These are phyloP conservation scores for Paracanthobrama guichenoti DNA, from an alignment of 2,113 vertebrate genomes.

Conservation along the genomic window DNA sequence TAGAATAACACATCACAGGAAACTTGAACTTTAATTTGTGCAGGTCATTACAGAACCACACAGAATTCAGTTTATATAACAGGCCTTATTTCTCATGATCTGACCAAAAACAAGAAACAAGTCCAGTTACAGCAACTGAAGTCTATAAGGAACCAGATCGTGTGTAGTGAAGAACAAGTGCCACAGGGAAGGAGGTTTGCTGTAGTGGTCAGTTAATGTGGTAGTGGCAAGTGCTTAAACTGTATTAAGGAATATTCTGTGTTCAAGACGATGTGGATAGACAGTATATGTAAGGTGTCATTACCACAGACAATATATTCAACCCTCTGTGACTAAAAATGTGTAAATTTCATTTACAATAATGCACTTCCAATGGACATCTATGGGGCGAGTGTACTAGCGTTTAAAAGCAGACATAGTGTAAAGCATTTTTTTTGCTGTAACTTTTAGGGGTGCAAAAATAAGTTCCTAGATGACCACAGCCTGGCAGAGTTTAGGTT, in stretches of 20 bases:
- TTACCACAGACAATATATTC: not conserved
- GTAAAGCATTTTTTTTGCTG: not conserved
- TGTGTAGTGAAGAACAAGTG: slow-evolving; percentile 62
- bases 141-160: slow-evolving; percentile 29
- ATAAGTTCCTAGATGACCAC: no score
- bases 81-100: not conserved
- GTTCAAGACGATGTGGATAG: not conserved
- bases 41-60: not conserved
- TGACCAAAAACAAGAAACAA: not conserved
- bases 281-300: not conserved
- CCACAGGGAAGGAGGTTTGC: slow-evolving; percentile 73
- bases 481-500: no score
- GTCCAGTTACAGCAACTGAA: not conserved
- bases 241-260: not conserved
- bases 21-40: not conserved
- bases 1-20: slow-evolving; percentile 69
- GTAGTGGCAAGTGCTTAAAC: slow-evolving; percentile 62
- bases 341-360: not conserved
- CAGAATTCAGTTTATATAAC: not conserved
- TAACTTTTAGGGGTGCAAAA: no score
- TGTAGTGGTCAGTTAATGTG: slow-evolving; percentile 85
- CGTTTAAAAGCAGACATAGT: not conserved
- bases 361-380: not conserved
- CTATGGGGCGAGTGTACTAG: not conserved
- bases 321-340: not conserved